Evolutionary conservation across 92 coral and sea anemone genomes (phyloP).

Genomic region (Micromussa lordhowensis): DNA sequence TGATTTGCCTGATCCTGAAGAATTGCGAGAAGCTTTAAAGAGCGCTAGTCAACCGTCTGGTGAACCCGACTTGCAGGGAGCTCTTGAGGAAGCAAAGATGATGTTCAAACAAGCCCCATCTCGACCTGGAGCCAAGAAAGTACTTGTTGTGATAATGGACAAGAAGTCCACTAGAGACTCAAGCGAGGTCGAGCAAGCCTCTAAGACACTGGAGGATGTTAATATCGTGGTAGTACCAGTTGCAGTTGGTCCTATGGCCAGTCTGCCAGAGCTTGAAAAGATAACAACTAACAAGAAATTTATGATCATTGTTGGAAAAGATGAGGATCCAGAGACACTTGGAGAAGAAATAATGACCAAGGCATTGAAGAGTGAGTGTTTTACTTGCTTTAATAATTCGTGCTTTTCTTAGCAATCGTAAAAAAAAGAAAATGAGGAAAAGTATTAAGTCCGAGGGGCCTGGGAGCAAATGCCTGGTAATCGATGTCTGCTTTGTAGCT

Average conservation of each 20-base stretch:
- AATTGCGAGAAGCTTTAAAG: conserved; percentile 25
- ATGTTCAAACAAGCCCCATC: conserved; percentile 73
- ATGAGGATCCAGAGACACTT: conserved; percentile 61
- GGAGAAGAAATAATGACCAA: conserved; percentile 74
- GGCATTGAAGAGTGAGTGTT: conserved; percentile 63
- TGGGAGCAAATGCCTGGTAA: no score
- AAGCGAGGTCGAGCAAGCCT: conserved; percentile 41
- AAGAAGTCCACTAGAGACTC: conserved; percentile 58
- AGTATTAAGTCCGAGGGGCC: no score
- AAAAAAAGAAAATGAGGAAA: no score
- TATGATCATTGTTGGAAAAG: conserved; percentile 51
- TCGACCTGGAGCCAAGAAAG: conserved; percentile 79
- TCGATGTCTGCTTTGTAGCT: no score
- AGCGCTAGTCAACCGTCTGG: conserved; percentile 29
- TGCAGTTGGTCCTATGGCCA: conserved; percentile 69
- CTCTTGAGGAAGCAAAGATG: conserved; percentile 68
- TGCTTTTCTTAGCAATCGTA: background rate
- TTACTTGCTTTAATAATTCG: background rate
- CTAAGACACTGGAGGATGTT: conserved; percentile 58
- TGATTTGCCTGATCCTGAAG: conserved; percentile 56
- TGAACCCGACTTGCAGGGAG: conserved; percentile 71
- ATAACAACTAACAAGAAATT: conserved; percentile 65
- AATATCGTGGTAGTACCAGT: conserved; percentile 76
- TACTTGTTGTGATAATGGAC: conserved; percentile 85
- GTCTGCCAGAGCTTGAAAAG: conserved; percentile 62